Evolutionary conservation across 2,113 vertebrate genomes (phyloP).

Genomic region (Apus apus): DNA sequence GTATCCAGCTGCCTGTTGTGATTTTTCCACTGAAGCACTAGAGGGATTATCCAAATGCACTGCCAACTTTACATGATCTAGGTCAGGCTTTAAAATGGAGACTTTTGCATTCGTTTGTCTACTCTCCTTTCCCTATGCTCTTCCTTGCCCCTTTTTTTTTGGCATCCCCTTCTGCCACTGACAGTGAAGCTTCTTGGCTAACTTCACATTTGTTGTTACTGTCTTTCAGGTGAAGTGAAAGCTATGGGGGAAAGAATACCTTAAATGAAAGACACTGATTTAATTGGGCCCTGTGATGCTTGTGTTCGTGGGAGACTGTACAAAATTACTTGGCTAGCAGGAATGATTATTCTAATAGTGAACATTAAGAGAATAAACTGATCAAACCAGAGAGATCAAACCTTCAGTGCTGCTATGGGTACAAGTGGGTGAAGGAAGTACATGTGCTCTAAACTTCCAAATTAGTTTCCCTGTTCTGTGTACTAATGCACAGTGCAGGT

Average conservation of each 20-base stretch:
- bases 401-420: not conserved
- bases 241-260: not conserved
- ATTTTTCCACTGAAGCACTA: slow-evolving; percentile 34
- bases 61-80: slow-evolving; percentile 17
- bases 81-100: not conserved
- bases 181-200: not conserved
- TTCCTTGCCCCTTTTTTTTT: not conserved
- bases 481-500: not conserved
- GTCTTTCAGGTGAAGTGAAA: not conserved
- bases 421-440: not conserved
- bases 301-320: not conserved
- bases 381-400: not conserved
- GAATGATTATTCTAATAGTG: not conserved
- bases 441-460: not conserved
- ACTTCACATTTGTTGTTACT: not conserved
- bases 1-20: slow-evolving; percentile 23
- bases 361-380: not conserved
- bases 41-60: slow-evolving; percentile 2
- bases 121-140: not conserved
- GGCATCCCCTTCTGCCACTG: not conserved
- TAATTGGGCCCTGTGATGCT: not conserved
- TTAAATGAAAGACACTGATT: not conserved
- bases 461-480: not conserved
- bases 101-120: not conserved
- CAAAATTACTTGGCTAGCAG: not conserved